Conservation (phyloP, 2,888 invertebrate species). For the Megamerina dolium region DNA sequence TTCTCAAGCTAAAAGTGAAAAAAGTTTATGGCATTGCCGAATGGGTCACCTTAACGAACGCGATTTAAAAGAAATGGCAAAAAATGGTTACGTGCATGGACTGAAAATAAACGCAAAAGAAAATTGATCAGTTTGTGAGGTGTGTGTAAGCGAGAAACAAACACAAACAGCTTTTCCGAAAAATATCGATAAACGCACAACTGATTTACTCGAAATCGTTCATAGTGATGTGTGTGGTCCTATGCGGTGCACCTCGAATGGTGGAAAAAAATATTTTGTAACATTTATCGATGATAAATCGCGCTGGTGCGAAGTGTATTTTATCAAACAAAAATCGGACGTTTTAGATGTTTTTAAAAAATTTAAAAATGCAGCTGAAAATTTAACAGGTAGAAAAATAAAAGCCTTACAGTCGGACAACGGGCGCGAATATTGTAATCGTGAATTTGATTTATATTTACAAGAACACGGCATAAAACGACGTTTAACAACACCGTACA, state of each 20-base stretch:
- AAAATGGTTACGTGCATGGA: constrained; percentile 9
- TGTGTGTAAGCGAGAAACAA: constrained; percentile 16
- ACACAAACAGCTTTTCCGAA: constrained; percentile 12
- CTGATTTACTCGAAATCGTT: constrained; percentile 13
- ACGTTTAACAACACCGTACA: constrained; percentile 17
- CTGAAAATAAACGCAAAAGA: constrained; percentile 12
- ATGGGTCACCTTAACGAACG: constrained; percentile 16
- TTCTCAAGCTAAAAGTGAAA: constrained; percentile 6
- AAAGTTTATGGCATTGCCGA: constrained; percentile 14
- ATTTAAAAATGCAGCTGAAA: constrained; percentile 13
- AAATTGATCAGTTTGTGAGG: constrained; percentile 13
- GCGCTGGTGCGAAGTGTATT: constrained; percentile 16
- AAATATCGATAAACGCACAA: constrained; percentile 2
- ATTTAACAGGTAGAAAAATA: constrained; percentile 9
- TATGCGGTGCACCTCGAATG: constrained; percentile 11
- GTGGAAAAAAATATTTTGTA: constrained; percentile 13
- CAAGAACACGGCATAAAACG: constrained; percentile 18
- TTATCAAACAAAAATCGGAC: constrained; percentile 16
- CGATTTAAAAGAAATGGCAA: constrained; percentile 12
- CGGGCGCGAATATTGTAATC: constrained; percentile 20
- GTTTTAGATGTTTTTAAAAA: constrained; percentile 16
- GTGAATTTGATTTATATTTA: constrained; percentile 17
- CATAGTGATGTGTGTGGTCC: constrained; percentile 18
- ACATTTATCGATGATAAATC: constrained; percentile 17
- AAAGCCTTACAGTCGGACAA: constrained; percentile 19